Percentiles rank a stretch among this genome's conserved stretches.
phyloP scores from a whole-genome alignment of 2,113 vertebrate genomes.

The Anolis sagrei region DNA sequence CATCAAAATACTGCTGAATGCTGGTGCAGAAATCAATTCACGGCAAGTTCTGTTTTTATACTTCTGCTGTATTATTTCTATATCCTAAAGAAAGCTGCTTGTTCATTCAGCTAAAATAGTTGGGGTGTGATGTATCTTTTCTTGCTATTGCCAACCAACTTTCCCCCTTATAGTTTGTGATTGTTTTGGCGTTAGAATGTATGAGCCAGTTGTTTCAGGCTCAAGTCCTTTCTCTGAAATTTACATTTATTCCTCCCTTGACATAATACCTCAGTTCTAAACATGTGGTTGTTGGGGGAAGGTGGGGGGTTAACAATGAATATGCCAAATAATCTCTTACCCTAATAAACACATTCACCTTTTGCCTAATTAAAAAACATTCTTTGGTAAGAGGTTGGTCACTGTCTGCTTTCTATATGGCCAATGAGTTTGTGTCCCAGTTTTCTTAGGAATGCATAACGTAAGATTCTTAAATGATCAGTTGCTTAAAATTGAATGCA shows the following conservation, averaged over 20 bases:
- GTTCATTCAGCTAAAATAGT: not conserved
- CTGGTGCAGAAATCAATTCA: slow-evolving; percentile 98
- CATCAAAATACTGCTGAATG: slow-evolving; percentile 98
- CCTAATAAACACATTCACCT: not conserved
- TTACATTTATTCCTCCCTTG: not conserved
- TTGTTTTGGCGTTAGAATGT: not conserved
- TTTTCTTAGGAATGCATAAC: not conserved
- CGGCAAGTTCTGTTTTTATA: slow-evolving; percentile 79
- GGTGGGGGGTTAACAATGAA: not conserved
- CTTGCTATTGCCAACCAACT: not conserved
- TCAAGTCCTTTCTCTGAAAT: not conserved
- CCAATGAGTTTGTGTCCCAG: too few species aligned
- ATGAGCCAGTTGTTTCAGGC: too few species aligned
- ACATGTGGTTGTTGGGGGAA: not conserved
- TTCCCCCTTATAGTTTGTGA: not conserved
- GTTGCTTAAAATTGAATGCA: not conserved
- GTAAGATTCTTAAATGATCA: too few species aligned
- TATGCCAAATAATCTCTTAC: not conserved
- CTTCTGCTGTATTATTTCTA: accelerated
- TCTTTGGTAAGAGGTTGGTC: too few species aligned
- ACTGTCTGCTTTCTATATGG: too few species aligned
- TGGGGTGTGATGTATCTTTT: not conserved
- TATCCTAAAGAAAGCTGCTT: not conserved
- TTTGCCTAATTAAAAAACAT: too few species aligned
- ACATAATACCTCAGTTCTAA: too few species aligned